These are phyloP conservation scores for Scaptodrosophila lebanonensis DNA, from an alignment of 1,140 invertebrate genomes.

Conservation along the genomic window DNA sequence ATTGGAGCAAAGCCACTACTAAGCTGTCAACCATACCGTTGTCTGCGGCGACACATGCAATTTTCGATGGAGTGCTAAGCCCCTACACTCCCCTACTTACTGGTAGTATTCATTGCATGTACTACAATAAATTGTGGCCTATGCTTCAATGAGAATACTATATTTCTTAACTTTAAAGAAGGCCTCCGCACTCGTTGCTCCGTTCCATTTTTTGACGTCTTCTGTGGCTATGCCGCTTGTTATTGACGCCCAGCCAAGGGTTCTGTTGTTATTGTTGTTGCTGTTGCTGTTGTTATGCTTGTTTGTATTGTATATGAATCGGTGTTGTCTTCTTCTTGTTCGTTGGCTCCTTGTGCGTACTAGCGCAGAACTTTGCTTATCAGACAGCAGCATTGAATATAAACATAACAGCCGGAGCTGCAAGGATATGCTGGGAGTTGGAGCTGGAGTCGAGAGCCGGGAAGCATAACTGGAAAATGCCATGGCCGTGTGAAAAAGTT, in stretches of 20 bases:
- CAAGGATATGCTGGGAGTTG: too few species aligned
- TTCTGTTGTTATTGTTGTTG: too few species aligned
- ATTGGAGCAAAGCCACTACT: slow-evolving; percentile 70
- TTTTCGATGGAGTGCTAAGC: slow-evolving; percentile 13
- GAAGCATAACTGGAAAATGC: background rate
- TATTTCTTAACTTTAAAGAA: slow-evolving; percentile 51
- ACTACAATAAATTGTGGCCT: slow-evolving; percentile 37
- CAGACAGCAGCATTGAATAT: slow-evolving; percentile 36
- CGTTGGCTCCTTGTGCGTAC: too few species aligned
- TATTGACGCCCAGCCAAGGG: slow-evolving; percentile 6
- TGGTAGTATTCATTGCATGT: background rate
- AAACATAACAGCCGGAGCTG: slow-evolving; percentile 24
- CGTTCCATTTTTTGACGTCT: background rate
- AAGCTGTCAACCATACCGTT: slow-evolving; percentile 53
- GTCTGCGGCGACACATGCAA: slow-evolving; percentile 25
- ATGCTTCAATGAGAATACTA: slow-evolving; percentile 50
- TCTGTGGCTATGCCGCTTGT: slow-evolving; percentile 15
- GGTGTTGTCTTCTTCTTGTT: too few species aligned
- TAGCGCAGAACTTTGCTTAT: slow-evolving; percentile 54
- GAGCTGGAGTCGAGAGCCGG: background rate
- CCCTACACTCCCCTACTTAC: background rate
- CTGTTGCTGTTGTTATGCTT: too few species aligned
- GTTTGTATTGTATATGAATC: too few species aligned
- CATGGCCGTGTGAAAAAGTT: slow-evolving; percentile 38
- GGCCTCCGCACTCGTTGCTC: background rate